Conservation (phyloP, 2,888 invertebrate genomes). For the Oscheius sp. region DNA sequence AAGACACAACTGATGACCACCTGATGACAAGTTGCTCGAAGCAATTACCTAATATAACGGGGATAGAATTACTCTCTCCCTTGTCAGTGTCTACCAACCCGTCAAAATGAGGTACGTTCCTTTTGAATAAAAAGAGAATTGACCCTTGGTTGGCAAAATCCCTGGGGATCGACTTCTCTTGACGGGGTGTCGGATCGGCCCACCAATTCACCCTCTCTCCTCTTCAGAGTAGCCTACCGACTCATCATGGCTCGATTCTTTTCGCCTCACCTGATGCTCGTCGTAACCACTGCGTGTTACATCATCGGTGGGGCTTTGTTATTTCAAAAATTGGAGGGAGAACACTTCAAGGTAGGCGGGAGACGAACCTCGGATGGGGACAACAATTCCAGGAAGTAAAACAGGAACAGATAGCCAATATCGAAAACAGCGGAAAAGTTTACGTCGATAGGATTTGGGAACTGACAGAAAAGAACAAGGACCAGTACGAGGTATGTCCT, state of each 20-base stretch:
- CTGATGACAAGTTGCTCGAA: neutral
- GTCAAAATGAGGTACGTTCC: conserved; percentile 14
- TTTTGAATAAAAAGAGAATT: neutral
- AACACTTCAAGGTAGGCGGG: conserved; percentile 45
- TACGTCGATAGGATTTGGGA: conserved; percentile 60
- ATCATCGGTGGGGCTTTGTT: conserved; percentile 64
- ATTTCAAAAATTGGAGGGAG: conserved; percentile 55
- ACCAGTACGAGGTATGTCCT: conserved; percentile 37
- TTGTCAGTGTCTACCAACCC: neutral
- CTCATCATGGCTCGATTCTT: conserved; percentile 56
- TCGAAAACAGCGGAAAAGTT: conserved; percentile 54
- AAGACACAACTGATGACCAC: neutral
- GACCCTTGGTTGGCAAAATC: conserved; percentile 3
- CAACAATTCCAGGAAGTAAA: conserved; percentile 47
- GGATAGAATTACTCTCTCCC: conserved; percentile 2
- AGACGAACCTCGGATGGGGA: neutral
- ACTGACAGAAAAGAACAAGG: conserved; percentile 39
- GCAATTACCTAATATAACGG: neutral
- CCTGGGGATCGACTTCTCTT: conserved; percentile 17
- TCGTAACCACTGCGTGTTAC: conserved; percentile 63
- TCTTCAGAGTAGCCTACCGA: conserved; percentile 39
- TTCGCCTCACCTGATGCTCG: conserved; percentile 65
- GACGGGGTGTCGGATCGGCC: conserved; percentile 12
- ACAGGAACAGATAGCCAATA: conserved; percentile 55
- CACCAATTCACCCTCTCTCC: conserved; percentile 7